Base-by-base conservation (phyloP, 2,888 invertebrate genomes). In the Pinctada fucata region DNA sequence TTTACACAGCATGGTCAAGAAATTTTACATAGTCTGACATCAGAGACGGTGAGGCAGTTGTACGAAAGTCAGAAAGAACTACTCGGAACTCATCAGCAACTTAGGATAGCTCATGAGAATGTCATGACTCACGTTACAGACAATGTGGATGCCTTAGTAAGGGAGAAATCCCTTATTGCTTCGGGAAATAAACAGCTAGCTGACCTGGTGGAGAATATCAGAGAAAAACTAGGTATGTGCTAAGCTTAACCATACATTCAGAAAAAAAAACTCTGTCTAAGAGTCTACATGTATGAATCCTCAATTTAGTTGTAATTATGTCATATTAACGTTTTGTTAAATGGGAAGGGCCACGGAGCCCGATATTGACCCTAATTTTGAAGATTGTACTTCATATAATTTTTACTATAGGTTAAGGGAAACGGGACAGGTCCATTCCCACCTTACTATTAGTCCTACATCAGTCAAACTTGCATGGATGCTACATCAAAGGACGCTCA, bases 101-200 rank as follows among this genome's bases (percentile, higher is more conserved):
- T 92, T 69, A 81, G 85, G 58, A 72, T 82, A 8, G 83, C 90
- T 2, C 91, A 91, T 75, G 83, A 87, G 58, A 85, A 86, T 66
- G 93, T 94, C 13, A 93, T 94, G 82, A 89, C 93, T 69, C 91
- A 94, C 16, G 92, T 95, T 4, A 93, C 94, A 67, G 91, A 92
- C 72, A 95, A 95, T 90, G 93, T 95, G 75, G 92, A 93, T 76
- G 93, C 94, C 76, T 90, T 95, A 72, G 92, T 92, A n/a, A 93
- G 94, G 76, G 95, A 95, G 88, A 95, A 95, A 88, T 93, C 94
- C 63, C 89, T 95, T 74, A 95, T 95, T 80, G 92, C 94, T 51
- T 91, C 94, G 48, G 95, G 95, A 2, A 95, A 95, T 86, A 90
- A 92, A 78, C 93, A 94, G 82, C 90, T 95, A 47, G 92, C 94